Conservation (phyloP, 2,797 vertebrate species). For the Todus mexicanus region DNA sequence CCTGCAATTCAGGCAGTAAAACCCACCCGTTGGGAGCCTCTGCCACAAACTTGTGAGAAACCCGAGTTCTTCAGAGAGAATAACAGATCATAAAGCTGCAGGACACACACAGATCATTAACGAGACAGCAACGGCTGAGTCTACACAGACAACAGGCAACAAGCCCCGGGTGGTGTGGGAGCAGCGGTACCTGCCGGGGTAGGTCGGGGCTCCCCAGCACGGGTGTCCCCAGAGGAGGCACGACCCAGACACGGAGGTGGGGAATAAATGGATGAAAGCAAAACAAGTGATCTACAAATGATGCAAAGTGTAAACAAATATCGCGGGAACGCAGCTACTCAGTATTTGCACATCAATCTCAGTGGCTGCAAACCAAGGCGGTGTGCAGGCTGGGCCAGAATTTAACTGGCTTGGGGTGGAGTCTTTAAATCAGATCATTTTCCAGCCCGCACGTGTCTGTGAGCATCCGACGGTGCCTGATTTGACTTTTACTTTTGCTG, state of each 20-base stretch:
- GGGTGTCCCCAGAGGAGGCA: accelerated
- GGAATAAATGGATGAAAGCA: accelerated
- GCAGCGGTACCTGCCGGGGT: background rate
- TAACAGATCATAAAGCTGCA: slow-evolving; percentile 22
- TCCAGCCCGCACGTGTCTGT: background rate
- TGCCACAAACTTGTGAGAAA: slow-evolving; percentile 5
- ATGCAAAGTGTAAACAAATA: background rate
- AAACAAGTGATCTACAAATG: background rate
- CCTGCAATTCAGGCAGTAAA: background rate
- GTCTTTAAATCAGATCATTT: background rate
- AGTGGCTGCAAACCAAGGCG: accelerated
- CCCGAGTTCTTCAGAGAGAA: background rate
- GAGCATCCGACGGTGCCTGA: accelerated
- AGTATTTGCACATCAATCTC: background rate
- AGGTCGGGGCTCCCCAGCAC: background rate
- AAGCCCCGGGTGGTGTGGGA: background rate
- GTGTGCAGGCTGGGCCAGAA: background rate
- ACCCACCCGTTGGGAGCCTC: background rate
- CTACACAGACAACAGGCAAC: background rate
- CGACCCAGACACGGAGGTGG: background rate
- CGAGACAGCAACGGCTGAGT: background rate
- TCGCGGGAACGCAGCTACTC: background rate
- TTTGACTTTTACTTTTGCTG: background rate
- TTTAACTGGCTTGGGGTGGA: background rate
- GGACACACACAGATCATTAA: background rate